Percentiles rank a stretch among this genome's conserved stretches.
Conservation (phyloP, 2,888 invertebrate genomes). For the Epirrhoe tristata region DNA sequence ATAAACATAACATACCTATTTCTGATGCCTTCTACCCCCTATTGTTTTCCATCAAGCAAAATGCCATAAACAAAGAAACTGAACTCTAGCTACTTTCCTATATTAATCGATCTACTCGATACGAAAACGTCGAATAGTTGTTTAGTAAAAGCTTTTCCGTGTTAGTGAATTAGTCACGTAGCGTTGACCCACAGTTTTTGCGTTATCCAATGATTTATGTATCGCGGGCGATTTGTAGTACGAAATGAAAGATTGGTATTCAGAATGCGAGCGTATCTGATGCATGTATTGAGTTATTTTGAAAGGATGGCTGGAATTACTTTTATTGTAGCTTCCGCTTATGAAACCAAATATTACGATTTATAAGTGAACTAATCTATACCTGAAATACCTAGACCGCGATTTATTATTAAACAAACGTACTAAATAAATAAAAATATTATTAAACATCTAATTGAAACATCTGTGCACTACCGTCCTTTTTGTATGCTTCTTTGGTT, state of each 20-base stretch:
- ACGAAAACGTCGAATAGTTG: constrained; percentile 54
- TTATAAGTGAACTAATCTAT: too few species aligned
- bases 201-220: constrained; percentile 59
- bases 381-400: too few species aligned
- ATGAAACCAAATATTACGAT: not conserved
- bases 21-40: not conserved
- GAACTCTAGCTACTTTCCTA: not conserved
- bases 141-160: constrained; percentile 66
- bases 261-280: constrained; percentile 43
- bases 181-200: constrained; percentile 56
- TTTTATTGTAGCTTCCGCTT: not conserved
- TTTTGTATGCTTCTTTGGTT: too few species aligned
- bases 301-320: constrained; percentile 16
- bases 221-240: constrained; percentile 58
- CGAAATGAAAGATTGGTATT: constrained; percentile 60
- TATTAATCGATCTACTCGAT: constrained; percentile 40
- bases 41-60: not conserved
- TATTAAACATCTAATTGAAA: too few species aligned
- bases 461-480: too few species aligned
- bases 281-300: constrained; percentile 37
- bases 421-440: too few species aligned
- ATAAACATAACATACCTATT: too few species aligned
- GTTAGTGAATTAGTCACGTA: constrained; percentile 67
- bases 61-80: not conserved
- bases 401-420: too few species aligned